phyloP scores from a whole-genome alignment of 2,797 vertebrate genomes.

The Capromys pilorides region DNA sequence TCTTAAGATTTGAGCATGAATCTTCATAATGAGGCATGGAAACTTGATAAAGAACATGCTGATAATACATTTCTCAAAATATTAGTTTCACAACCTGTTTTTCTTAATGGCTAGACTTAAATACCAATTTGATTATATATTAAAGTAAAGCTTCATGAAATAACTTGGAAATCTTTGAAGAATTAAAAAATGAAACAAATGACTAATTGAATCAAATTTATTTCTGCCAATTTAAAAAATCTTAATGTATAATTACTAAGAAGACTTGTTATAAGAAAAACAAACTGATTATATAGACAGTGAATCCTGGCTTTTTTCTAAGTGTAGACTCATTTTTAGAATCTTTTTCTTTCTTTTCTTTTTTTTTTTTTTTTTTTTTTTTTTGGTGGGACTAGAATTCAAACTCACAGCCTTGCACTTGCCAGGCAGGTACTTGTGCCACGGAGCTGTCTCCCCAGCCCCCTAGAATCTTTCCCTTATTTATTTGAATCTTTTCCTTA shows the following conservation, averaged over 20 bases:
- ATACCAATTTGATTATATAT: slow-evolving; percentile 1
- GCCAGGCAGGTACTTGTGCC: too few relatives aligned
- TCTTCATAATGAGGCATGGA: background rate
- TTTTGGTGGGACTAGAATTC: too few relatives aligned
- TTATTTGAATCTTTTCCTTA: background rate
- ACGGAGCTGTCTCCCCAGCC: too few relatives aligned
- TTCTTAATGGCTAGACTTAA: slow-evolving; percentile 14
- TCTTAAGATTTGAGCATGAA: background rate
- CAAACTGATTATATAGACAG: background rate
- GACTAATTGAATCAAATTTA: slow-evolving; percentile 67
- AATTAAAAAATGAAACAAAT: slow-evolving; percentile 77
- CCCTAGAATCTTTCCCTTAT: too few relatives aligned
- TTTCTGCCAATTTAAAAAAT: slow-evolving; percentile 50
- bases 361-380: too few relatives aligned
- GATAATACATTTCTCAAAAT: background rate
- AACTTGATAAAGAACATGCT: slow-evolving; percentile 31
- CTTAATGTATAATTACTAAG: slow-evolving; percentile 46
- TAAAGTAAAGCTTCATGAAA: slow-evolving; percentile 54
- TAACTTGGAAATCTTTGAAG: slow-evolving; percentile 56
- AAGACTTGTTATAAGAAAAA: slow-evolving; percentile 26
- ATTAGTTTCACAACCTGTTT: slow-evolving; percentile 26
- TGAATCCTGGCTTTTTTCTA: slow-evolving; percentile 28
- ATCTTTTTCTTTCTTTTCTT: too few relatives aligned
- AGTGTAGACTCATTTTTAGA: slow-evolving; percentile 44
- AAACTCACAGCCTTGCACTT: too few relatives aligned